Evolutionary conservation across 2,797 vertebrate genomes (phyloP).

Genomic region (Tauraco hartlaubi): DNA sequence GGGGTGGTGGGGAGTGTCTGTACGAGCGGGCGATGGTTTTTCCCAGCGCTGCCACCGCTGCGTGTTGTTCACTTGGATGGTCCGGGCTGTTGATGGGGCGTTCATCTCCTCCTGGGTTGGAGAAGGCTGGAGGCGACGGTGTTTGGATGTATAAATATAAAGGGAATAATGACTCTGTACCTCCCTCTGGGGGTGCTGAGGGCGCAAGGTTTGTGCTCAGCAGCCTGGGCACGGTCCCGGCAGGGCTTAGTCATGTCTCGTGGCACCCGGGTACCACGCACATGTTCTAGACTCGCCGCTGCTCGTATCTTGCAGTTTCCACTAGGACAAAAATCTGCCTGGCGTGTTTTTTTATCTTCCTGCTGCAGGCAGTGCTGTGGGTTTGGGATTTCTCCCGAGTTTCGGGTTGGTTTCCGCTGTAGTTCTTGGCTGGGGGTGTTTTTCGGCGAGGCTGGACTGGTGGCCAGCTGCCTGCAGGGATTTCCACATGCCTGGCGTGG

Average conservation of each 20-base stretch:
- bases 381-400: background rate
- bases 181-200: background rate
- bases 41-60: background rate
- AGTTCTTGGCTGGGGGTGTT: background rate
- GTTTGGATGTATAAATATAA: background rate
- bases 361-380: background rate
- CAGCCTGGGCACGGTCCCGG: background rate
- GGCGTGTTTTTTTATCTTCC: background rate
- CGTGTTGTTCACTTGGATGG: rapidly evolving
- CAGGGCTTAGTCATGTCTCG: background rate
- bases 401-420: background rate
- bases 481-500: background rate
- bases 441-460: background rate
- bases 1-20: too few relatives aligned
- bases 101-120: background rate
- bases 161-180: background rate
- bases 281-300: background rate
- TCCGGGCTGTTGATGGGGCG: background rate
- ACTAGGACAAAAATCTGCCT: background rate
- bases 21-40: background rate
- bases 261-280: background rate
- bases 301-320: background rate
- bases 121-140: background rate
- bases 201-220: background rate
- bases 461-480: background rate